Evolutionary conservation across 2,797 vertebrate genomes (phyloP).

Genomic region (Botia almorhae): DNA sequence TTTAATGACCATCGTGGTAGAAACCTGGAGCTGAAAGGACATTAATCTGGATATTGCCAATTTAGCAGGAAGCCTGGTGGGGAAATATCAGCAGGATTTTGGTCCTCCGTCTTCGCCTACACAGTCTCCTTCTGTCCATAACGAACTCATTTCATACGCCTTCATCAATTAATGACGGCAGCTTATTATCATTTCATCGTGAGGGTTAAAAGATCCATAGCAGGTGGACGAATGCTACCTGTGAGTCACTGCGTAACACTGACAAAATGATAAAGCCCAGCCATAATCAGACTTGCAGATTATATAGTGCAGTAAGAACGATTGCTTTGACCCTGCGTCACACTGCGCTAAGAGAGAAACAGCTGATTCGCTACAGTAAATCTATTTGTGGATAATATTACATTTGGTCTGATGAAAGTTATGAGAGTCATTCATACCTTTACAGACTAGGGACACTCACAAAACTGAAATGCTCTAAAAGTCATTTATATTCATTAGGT

Average conservation of each 20-base stretch:
- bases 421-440: not conserved
- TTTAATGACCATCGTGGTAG: constrained; percentile 52
- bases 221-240: constrained; percentile 37
- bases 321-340: not conserved
- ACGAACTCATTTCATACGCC: constrained; percentile 46
- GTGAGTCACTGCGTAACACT: constrained; percentile 16
- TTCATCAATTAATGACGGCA: constrained; percentile 55
- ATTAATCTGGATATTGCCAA: constrained; percentile 56
- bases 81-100: constrained; percentile 49
- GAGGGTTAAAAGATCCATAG: constrained; percentile 35
- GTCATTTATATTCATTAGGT: not conserved
- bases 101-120: constrained; percentile 47
- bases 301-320: not conserved
- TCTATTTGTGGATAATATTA: not conserved
- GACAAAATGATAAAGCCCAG: constrained; percentile 36
- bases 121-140: constrained; percentile 44
- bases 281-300: constrained; percentile 37
- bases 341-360: constrained; percentile 4
- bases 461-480: not conserved
- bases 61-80: constrained; percentile 52
- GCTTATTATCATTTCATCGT: constrained; percentile 53
- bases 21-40: constrained; percentile 56
- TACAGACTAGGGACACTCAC: not conserved
- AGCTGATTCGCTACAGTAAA: not conserved
- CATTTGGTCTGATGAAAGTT: not conserved